These are phyloP conservation scores for Clamator glandarius DNA, from an alignment of 2,797 vertebrate genomes.

Conservation along the genomic window DNA sequence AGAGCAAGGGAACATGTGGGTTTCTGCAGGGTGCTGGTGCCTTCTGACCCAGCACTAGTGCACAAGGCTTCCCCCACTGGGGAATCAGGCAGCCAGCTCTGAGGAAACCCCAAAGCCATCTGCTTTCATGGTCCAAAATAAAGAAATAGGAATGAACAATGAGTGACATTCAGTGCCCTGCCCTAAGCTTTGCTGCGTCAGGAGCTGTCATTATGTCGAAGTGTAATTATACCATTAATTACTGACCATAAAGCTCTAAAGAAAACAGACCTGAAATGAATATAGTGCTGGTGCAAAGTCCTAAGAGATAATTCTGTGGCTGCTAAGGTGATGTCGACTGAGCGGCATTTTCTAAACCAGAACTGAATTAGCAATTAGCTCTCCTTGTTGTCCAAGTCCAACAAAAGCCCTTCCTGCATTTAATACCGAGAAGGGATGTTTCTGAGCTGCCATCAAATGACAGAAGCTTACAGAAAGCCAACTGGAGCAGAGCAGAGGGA, in stretches of 20 bases:
- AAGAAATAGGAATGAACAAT: constrained; percentile 4
- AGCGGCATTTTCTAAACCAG: constrained; percentile 27
- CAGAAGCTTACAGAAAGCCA: constrained; percentile 39
- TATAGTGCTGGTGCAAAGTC: neutral
- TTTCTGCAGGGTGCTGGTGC: neutral
- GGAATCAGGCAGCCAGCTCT: neutral
- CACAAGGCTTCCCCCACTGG: neutral
- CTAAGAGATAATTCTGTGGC: constrained; percentile 48
- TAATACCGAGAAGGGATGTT: constrained; percentile 44
- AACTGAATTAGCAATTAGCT: constrained; percentile 53
- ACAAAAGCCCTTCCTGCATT: constrained; percentile 53
- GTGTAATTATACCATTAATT: constrained; percentile 65
- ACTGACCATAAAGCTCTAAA: constrained; percentile 65
- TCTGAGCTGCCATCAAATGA: constrained; percentile 30
- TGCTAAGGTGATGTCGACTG: constrained; percentile 29
- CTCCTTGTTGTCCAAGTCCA: neutral
- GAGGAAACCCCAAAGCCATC: neutral
- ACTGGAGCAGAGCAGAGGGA: constrained; percentile 45
- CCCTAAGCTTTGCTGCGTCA: neutral
- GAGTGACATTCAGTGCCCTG: constrained; percentile 11
- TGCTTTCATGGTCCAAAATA: constrained; percentile 15
- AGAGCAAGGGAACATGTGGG: neutral
- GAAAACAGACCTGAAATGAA: constrained; percentile 62
- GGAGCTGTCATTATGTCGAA: constrained; percentile 13
- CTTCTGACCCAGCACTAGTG: neutral